Percentiles rank a stretch among this genome's conserved stretches.
These are phyloP conservation scores for Actinia equina DNA, from an alignment of 64 coral and sea anemone species.

Conservation along the genomic window DNA sequence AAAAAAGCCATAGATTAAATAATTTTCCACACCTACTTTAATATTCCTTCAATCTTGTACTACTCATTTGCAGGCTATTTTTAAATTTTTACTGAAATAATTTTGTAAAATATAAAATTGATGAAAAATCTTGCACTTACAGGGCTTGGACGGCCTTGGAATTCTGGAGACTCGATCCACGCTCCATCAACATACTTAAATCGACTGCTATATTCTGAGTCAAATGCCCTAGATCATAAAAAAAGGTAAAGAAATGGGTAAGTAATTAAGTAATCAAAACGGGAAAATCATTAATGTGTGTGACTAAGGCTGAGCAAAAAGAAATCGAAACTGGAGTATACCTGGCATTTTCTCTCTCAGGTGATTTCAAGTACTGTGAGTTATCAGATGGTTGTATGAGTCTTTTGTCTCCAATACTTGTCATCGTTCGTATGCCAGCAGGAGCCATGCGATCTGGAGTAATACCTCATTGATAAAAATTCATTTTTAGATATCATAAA, in stretches of 20 bases:
- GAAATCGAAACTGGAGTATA: background rate
- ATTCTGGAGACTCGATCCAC: conserved; percentile 78
- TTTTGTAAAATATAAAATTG: no score
- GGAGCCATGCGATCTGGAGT: conserved; percentile 72
- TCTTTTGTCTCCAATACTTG: conserved; percentile 76
- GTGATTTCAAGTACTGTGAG: conserved; percentile 65
- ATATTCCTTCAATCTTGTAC: background rate
- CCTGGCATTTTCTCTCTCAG: conserved; percentile 42
- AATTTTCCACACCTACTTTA: background rate
- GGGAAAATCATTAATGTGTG: no score
- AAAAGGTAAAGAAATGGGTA: no score
- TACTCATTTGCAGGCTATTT: background rate
- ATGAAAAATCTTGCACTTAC: background rate
- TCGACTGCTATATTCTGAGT: conserved; percentile 68
- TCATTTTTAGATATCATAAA: no score
- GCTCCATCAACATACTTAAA: conserved; percentile 84
- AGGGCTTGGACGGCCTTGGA: conserved; percentile 21
- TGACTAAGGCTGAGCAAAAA: no score
- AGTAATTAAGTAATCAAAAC: no score
- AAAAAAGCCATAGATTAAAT: background rate
- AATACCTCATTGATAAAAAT: conserved; percentile 20
- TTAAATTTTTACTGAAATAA: no score
- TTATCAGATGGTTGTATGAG: conserved; percentile 80
- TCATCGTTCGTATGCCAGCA: conserved; percentile 67
- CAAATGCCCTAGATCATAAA: conserved; percentile 39